These are phyloP conservation scores for Eristalis arbustorum DNA, from an alignment of 2,888 invertebrate species.

Conservation along the genomic window DNA sequence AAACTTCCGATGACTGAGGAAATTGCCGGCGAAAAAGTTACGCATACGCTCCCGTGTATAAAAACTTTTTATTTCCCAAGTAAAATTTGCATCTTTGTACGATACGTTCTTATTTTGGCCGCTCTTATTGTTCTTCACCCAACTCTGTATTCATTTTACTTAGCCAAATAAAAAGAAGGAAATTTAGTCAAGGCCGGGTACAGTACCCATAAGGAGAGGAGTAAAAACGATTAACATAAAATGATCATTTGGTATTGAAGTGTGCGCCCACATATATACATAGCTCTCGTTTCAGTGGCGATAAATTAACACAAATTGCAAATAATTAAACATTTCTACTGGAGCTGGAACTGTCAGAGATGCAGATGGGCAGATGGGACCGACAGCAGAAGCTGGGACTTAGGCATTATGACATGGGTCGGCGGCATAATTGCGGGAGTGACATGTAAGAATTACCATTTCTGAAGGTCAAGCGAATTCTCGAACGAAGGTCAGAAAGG, in stretches of 20 bases:
- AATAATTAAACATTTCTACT: constrained; percentile 58
- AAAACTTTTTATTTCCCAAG: constrained; percentile 21
- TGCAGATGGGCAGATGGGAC: neutral
- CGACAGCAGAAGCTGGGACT: neutral
- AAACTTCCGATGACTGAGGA: neutral
- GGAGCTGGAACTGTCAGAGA: neutral
- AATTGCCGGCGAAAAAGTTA: constrained; percentile 32
- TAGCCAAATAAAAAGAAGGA: neutral
- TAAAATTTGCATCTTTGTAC: constrained; percentile 37
- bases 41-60: constrained; percentile 40
- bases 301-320: constrained; percentile 62
- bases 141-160: neutral
- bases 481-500: neutral
- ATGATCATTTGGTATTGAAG: constrained; percentile 16
- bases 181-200: constrained; percentile 32
- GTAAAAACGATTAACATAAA: constrained; percentile 47
- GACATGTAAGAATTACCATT: constrained; percentile 1
- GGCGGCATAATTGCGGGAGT: neutral
- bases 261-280: constrained; percentile 15
- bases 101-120: constrained; percentile 38
- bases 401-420: neutral
- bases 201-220: constrained; percentile 15
- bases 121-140: constrained; percentile 1
- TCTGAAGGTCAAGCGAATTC: constrained; percentile 6
- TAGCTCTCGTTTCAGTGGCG: constrained; percentile 43